A percentile compares a stretch with the other conserved stretches of the same genome.
Conservation (phyloP, 2,888 invertebrate species). For the Drosophila merina region DNA sequence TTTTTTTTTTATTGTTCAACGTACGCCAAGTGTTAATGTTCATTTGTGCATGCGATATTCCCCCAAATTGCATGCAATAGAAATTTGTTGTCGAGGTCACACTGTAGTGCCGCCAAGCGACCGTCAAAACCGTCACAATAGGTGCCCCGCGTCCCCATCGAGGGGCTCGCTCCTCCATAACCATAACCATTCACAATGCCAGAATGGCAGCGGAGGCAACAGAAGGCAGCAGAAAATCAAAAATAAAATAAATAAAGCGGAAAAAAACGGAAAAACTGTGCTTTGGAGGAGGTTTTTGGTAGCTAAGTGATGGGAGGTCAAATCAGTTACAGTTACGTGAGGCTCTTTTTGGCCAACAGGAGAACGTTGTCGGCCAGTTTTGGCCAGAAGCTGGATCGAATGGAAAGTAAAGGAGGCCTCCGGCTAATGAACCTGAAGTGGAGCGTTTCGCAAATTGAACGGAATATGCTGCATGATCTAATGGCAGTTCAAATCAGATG, state of each 20-base stretch:
- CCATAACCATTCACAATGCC: constrained; percentile 45
- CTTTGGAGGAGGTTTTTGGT: constrained; percentile 53
- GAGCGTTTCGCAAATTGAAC: constrained; percentile 28
- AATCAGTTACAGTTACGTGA: constrained; percentile 51
- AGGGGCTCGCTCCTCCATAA: constrained; percentile 10
- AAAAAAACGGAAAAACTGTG: constrained; percentile 26
- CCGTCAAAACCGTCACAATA: constrained; percentile 25
- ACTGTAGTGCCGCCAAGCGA: constrained; percentile 40
- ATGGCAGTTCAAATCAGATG: constrained; percentile 32
- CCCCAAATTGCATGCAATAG: constrained; percentile 57
- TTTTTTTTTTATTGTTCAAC: constrained; percentile 22
- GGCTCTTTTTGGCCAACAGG: constrained; percentile 36
- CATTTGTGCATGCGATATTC: constrained; percentile 68
- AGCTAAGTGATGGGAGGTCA: constrained; percentile 58
- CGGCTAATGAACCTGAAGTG: constrained; percentile 48
- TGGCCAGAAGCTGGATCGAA: constrained; percentile 40
- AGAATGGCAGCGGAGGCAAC: constrained; percentile 31
- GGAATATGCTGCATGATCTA: constrained; percentile 32
- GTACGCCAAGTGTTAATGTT: constrained; percentile 74
- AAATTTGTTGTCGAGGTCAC: constrained; percentile 64
- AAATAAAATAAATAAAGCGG: constrained; percentile 21
- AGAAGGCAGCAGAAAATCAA: constrained; percentile 14
- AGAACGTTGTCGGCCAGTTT: constrained; percentile 37
- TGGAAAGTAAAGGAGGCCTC: constrained; percentile 37
- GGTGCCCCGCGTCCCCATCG: background rate